Evolutionary conservation across 2,113 vertebrate genomes (phyloP), one percentile per base, ranked within the genome.

Genomic region (Nematolebias whitei): DNA sequence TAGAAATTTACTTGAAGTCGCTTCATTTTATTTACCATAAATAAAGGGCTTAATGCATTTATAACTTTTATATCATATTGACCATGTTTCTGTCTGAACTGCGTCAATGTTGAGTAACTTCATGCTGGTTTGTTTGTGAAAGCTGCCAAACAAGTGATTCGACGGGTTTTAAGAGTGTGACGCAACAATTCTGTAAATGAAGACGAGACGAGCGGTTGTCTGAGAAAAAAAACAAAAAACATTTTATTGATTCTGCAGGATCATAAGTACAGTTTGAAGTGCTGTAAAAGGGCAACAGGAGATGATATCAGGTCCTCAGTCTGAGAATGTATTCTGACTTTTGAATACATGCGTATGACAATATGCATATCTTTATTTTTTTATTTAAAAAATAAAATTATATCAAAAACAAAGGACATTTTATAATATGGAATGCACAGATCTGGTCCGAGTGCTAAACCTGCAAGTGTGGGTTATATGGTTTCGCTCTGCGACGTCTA

Each of bases 201-300:
- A n/a, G n/a, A n/a, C n/a, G n/a, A n/a, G n/a, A n/a, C n/a, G n/a
- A n/a, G n/a, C n/a, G 14, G 49, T 22, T 78, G 74, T 80, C 75
- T 87, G 87, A 89, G 84, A 87, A 90, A 90, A 90, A 90, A 35
- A 35, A 29, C n/a, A 90, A 92, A 91, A 72, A 86, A 91, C 85
- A 92, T 88, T 91, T 92, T 92, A 92, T 92, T 92, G 86, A 88
- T 83, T 91, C 85, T 89, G 89, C 83, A 89, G 88, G 91, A 89
- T 90, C 80, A 83, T 86, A 84, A 86, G 87, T 91, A 91, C 88
- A 91, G 76, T 88, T 91, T 86, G 85, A 91, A 88, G 88, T 91
- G 89, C 88, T 92, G 83, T 89, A 88, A 89, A 80, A 88, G 83
- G 85, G 84, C 68, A 86, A 88, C 81, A 84, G 82, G 78, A 89